Percentiles rank a stretch among this genome's conserved stretches.
These are phyloP conservation scores for Tuta absoluta DNA, from an alignment of 2,888 invertebrate genomes.

Conservation along the genomic window DNA sequence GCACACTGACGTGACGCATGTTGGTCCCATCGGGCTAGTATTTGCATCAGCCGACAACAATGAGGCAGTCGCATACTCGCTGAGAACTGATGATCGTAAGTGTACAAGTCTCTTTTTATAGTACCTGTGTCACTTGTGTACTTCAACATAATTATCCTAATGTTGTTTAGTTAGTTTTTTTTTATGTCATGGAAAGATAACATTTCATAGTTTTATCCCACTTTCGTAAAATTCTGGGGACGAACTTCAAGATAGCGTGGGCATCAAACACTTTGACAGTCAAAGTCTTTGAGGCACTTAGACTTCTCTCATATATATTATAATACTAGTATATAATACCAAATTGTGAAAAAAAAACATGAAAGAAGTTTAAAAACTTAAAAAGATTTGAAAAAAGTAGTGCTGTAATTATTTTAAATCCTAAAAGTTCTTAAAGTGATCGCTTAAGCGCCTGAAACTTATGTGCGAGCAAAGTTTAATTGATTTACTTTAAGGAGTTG, in stretches of 20 bases:
- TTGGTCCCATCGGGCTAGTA: conserved; percentile 58
- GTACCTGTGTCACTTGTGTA: background rate
- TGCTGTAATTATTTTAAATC: background rate
- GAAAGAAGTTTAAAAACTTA: background rate
- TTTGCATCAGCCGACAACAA: conserved; percentile 60
- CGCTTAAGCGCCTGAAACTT: conserved; percentile 13
- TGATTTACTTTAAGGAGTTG: background rate
- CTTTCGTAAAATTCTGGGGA: no score
- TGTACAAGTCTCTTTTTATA: background rate
- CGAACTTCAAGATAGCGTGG: no score
- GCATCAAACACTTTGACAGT: no score
- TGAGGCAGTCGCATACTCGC: conserved; percentile 57
- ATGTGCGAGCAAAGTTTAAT: conserved; percentile 8
- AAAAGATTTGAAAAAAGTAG: background rate
- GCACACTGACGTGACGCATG: conserved; percentile 50
- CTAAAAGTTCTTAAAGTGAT: background rate
- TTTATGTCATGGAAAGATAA: no score
- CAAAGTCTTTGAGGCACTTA: no score
- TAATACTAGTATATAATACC: no score
- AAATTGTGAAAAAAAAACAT: no score
- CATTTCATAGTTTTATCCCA: no score
- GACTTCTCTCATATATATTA: no score
- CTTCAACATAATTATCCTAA: no score
- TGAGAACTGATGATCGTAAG: conserved; percentile 55
- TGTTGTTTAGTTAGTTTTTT: no score